Conservation (phyloP, 2,113 vertebrate species). For the Lepus timidus region DNA sequence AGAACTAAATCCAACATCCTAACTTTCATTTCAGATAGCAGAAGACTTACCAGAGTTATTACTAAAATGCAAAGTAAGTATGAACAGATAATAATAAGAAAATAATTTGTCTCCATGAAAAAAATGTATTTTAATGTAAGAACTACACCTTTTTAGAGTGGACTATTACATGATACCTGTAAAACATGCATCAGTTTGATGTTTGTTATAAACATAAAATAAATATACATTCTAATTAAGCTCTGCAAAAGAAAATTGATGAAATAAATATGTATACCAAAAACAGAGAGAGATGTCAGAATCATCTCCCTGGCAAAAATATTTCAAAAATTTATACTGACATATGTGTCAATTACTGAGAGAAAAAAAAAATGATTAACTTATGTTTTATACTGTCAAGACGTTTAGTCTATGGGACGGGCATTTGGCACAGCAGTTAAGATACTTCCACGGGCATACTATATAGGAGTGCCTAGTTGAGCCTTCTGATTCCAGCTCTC, state of each 20-base stretch:
- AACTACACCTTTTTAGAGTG: neutral
- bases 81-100: constrained; percentile 5
- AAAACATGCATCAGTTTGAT: too few relatives aligned
- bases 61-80: constrained; percentile 47
- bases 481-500: too few relatives aligned
- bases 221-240: too few relatives aligned
- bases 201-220: too few relatives aligned
- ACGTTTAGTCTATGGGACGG: neutral
- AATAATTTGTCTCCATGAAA: neutral
- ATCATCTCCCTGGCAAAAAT: neutral
- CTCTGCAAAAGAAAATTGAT: neutral
- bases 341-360: neutral
- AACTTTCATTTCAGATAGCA: constrained; percentile 32
- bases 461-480: too few relatives aligned
- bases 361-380: neutral
- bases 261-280: neutral
- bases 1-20: constrained; percentile 10
- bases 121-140: neutral
- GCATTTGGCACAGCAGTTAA: too few relatives aligned
- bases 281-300: neutral
- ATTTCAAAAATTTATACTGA: neutral
- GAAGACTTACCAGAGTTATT: neutral
- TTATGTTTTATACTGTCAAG: neutral
- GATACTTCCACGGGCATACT: too few relatives aligned
- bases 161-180: neutral